A percentile compares a stretch with the other conserved stretches of the same genome.
Conservation (phyloP, 2,113 vertebrate species). For the Eolophus roseicapilla region DNA sequence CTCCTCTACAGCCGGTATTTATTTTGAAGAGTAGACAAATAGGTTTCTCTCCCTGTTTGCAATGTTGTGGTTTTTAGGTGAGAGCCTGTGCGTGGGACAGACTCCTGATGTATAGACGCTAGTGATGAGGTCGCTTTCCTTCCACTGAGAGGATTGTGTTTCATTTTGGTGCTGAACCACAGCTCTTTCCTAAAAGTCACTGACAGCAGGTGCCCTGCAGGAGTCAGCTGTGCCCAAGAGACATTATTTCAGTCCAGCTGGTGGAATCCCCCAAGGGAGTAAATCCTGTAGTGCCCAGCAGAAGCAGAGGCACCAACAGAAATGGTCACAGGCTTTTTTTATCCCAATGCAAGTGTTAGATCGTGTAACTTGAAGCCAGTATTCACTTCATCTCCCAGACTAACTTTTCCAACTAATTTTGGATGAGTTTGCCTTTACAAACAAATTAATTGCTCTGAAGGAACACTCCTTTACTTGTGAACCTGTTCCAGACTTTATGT, state of each 20-base stretch:
- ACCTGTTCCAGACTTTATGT: neutral
- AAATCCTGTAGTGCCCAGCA: conserved; percentile 6
- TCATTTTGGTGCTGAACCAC: neutral
- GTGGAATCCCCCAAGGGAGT: neutral
- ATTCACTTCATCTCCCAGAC: neutral
- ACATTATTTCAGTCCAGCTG: neutral
- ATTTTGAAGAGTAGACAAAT: neutral
- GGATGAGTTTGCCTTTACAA: neutral
- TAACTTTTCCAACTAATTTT: neutral
- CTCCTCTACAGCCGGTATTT: neutral
- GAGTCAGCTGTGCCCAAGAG: neutral
- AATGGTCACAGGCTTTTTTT: conserved; percentile 25
- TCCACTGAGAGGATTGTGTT: neutral
- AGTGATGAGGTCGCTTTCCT: neutral
- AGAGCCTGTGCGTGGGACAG: neutral
- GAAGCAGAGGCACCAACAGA: conserved; percentile 13
- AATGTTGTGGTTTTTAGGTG: neutral
- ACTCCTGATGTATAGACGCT: rapidly evolving
- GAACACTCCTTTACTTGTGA: neutral
- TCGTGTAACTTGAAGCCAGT: neutral
- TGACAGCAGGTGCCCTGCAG: neutral
- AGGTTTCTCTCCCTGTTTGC: neutral
- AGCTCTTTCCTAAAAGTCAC: neutral
- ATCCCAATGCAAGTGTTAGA: neutral
- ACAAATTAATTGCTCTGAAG: neutral